Percentiles rank a stretch among this genome's conserved stretches.
phyloP scores from a whole-genome alignment of 2,113 vertebrate genomes.

The Pelusios castaneus region DNA sequence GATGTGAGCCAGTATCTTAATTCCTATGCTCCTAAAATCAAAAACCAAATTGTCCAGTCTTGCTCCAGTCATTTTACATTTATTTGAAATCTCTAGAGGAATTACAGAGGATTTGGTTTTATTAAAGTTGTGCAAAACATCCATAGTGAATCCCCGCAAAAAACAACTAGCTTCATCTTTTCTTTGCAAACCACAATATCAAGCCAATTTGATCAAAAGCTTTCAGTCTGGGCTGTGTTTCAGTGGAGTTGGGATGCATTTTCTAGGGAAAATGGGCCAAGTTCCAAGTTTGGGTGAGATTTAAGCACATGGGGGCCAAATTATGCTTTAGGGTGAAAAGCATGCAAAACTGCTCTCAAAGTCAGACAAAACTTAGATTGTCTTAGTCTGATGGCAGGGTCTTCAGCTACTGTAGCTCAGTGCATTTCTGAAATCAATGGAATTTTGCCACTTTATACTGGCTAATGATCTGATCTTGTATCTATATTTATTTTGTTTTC shows the following conservation, averaged over 20 bases:
- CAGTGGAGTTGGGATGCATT: not conserved
- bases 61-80: not conserved
- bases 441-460: not conserved
- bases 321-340: not conserved
- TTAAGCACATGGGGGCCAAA: not conserved
- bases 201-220: not conserved
- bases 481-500: not conserved
- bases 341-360: not conserved
- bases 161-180: not conserved
- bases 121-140: not conserved
- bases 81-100: not conserved
- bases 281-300: not conserved
- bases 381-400: not conserved
- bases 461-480: not conserved
- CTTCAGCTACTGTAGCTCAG: not conserved
- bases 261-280: not conserved
- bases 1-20: not conserved
- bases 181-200: not conserved
- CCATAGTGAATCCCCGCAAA: not conserved
- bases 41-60: not conserved
- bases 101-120: not conserved
- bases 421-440: not conserved
- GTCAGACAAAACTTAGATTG: not conserved
- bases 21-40: not conserved
- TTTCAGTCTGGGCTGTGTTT: not conserved